Evolutionary conservation across 2,888 invertebrate species (phyloP).

Genomic region (Nemapogon koenigi): DNA sequence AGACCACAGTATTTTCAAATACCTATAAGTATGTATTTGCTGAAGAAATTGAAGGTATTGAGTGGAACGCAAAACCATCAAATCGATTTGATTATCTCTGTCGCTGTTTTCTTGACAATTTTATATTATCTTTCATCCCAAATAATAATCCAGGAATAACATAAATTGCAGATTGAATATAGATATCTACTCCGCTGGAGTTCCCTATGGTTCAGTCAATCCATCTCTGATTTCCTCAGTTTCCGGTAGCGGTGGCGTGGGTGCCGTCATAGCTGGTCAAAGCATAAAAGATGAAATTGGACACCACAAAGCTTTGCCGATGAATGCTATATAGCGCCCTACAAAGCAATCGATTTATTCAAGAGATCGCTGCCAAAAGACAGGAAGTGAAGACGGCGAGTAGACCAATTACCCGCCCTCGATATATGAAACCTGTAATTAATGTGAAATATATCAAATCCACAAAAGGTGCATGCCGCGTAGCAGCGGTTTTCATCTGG

Average conservation of each 20-base stretch:
- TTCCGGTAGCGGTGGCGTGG: constrained; percentile 25
- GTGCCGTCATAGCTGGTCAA: constrained; percentile 37
- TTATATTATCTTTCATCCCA: no score
- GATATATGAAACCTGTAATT: constrained; percentile 59
- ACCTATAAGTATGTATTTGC: no score
- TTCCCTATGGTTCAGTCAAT: no score
- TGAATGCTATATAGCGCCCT: constrained; percentile 37
- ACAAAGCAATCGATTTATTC: constrained; percentile 31
- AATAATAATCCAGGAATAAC: no score
- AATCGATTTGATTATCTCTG: no score
- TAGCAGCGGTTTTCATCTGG: neutral
- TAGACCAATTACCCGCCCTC: constrained; percentile 59
- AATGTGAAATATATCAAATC: constrained; percentile 43
- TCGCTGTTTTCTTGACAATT: no score
- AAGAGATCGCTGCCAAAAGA: constrained; percentile 38
- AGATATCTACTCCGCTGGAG: no score
- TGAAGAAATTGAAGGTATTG: no score
- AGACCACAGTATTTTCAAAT: no score
- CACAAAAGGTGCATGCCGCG: constrained; percentile 7
- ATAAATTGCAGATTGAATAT: no score
- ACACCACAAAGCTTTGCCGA: constrained; percentile 29
- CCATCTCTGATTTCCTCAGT: constrained; percentile 2
- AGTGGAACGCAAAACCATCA: no score
- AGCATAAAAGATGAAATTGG: constrained; percentile 39
- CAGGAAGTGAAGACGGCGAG: constrained; percentile 60